A percentile compares a stretch with the other conserved stretches of the same genome.
Conservation (phyloP, 2,797 vertebrate genomes). For the Pseudochirops corinnae region DNA sequence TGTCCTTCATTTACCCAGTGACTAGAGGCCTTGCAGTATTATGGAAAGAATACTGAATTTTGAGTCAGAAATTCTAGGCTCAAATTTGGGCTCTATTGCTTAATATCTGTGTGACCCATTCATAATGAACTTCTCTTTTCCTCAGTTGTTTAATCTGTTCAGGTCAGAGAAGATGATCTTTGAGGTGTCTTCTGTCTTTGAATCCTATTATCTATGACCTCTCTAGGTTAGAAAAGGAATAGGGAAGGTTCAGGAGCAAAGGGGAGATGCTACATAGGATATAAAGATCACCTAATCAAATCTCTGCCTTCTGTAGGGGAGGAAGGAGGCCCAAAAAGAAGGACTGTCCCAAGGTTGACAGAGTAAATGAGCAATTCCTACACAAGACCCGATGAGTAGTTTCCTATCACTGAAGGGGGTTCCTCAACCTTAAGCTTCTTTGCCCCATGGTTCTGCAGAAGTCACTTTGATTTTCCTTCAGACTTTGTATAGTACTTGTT, state of each 20-base stretch:
- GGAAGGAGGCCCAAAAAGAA: constrained; percentile 11
- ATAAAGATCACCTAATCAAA: background rate
- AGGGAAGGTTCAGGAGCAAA: constrained; percentile 4
- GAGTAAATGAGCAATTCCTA: background rate
- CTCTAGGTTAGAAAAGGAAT: background rate
- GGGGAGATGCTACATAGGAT: constrained; percentile 24
- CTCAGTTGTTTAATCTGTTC: background rate
- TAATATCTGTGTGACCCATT: background rate
- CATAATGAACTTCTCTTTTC: background rate
- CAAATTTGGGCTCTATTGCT: background rate
- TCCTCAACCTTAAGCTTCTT: background rate
- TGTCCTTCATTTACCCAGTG: background rate
- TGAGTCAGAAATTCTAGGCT: background rate
- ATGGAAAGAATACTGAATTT: background rate
- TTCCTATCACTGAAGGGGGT: background rate
- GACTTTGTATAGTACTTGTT: background rate
- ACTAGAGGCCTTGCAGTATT: background rate
- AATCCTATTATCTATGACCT: background rate
- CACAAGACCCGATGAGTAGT: background rate
- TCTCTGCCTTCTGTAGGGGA: constrained; percentile 44
- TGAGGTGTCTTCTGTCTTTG: background rate
- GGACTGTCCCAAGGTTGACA: background rate
- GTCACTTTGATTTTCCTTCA: background rate
- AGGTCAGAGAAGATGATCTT: background rate
- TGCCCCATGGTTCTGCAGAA: background rate